Base-by-base conservation (phyloP, 2,888 invertebrate species). In the Seira musarum region DNA sequence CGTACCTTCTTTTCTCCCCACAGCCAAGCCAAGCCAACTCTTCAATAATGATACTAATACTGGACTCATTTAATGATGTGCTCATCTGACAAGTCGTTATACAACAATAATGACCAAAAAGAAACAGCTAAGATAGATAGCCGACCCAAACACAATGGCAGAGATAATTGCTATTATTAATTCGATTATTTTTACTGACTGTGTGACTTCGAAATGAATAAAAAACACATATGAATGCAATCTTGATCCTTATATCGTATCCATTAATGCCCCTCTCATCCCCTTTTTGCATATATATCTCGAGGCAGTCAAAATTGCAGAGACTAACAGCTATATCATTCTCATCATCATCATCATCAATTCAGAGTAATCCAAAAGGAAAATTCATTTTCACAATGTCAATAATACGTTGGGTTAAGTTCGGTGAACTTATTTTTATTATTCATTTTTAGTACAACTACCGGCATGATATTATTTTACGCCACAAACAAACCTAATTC, bases 91-190 rank as follows among this genome's bases (percentile, higher is more conserved):
- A 78, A 78, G 72, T 77, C 77, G 71, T 79, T 79, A 68, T 68
- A 63, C 79, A 63, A 64, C 72, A 78, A 78, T 66, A 78, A 72
- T 75, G 67, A 67, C 49, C 68, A 75, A 67, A n/a, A 75, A 53
- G 64, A 57, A 57, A 64, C 64, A 49, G 65, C 65, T 65, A n/a
- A n/a, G n/a, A n/a, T n/a, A 65, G 30, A 64, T 64, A 53, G 64
- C 64, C 19, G 65, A 63, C 64, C 15, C 49, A 35, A 57, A 53
- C 61, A 74, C 74, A 74, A 67, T 74, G 74, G 74, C 60, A 74
- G 35, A 30, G 15, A 79, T 79, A 79, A 79, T 79, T 79, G 79
- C 79, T 68, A 49, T 68, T 79, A 79, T 79, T 79, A 79, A 79
- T 79, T 79, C 73, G 79, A 79, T 79, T 79, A 72, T 30, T 57